Conservation (phyloP, 2,888 invertebrate genomes). For the Thysanoteuthis rhombus region DNA sequence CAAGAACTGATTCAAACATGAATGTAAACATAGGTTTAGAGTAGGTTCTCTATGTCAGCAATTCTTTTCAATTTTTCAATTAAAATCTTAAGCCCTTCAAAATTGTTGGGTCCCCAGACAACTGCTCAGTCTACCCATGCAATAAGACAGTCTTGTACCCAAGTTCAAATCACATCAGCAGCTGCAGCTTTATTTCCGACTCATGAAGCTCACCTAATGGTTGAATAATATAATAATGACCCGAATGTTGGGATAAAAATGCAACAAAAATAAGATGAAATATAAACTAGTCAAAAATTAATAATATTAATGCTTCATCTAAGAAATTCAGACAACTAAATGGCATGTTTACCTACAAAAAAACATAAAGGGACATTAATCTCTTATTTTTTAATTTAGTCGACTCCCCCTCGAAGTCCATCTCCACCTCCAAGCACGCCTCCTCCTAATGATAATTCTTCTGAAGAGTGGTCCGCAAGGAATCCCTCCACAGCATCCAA, state of each 20-base stretch:
- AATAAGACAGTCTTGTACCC: no score
- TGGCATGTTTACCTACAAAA: background rate
- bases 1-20: no score
- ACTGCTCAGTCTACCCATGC: no score
- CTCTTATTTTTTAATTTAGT: slow-evolving; percentile 14
- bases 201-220: no score
- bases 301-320: background rate
- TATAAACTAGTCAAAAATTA: background rate
- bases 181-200: no score
- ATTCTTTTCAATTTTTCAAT: no score
- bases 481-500: slow-evolving; percentile 27
- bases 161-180: no score
- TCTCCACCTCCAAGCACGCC: background rate
- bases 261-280: background rate
- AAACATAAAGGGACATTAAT: background rate
- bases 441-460: slow-evolving; percentile 1
- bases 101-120: no score
- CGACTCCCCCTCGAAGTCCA: slow-evolving; percentile 13
- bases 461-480: slow-evolving; percentile 19
- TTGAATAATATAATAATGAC: background rate
- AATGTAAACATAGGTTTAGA: no score
- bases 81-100: no score
- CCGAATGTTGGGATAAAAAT: background rate
- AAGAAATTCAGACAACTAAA: background rate
- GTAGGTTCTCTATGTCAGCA: no score